Evolutionary conservation across 2,888 invertebrate genomes (phyloP), one percentile per base, ranked within the genome.

Genomic region (Amphipoea lucens): DNA sequence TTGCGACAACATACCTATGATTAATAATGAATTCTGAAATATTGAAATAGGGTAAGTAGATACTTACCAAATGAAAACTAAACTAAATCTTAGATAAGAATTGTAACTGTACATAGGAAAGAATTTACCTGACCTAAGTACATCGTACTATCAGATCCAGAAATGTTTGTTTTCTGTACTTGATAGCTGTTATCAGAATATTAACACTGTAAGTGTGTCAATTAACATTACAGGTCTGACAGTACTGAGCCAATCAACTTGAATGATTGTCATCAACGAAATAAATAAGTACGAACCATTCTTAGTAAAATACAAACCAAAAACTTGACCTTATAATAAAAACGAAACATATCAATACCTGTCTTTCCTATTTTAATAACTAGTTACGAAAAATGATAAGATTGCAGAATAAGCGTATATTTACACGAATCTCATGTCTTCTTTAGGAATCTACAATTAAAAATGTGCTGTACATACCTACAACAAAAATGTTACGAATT

Each of bases 281-380:
- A 54, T 70, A 65, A 36, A 20, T 60, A 69, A 20, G 14, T 65
- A 40, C 14, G 48, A 83, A 70, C 42, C 17, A 65, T 66, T 70
- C 11, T 20, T 65, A 54, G 20, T 42, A 62, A 54, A 63, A 72
- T 48, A 48, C 29, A 48, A 75, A 79, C 29, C 40, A 76, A 79
- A 76, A 79, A 29, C 29, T 57, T 65, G 40, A 74, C 69, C 63
- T 68, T 71, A 74, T 66, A 63, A 29, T 71, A n/a, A 57, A 71
- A 88, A 81, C 74, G 77, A 88, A 72, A 87, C 86, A 88, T 87
- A 87, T 87, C 88, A 87, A 87, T 69, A 76, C 66, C 57, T 68
- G 69, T 71, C 76, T 82, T 80, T 85, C 68, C 82, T 86, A 79
- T 82, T 79, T 76, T 68, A 79, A 67, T 71, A 76, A 67, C 45